Evolutionary conservation across 2,113 vertebrate species (phyloP), one percentile per base, ranked within the genome.

Genomic region (Malurus melanocephalus): DNA sequence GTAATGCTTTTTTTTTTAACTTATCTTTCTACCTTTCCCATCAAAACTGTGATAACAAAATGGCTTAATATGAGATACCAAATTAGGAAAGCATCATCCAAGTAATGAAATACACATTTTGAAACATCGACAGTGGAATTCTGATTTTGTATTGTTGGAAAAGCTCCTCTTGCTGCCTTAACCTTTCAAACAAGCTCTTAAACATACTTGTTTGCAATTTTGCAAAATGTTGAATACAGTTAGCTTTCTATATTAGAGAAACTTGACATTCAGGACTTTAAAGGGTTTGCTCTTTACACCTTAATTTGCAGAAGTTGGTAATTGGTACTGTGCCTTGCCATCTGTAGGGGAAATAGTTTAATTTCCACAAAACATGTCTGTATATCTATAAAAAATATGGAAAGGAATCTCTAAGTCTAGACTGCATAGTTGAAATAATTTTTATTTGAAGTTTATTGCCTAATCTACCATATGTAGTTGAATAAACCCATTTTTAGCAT

Each of bases 271-370:
- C 45, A 89, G 76, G 38, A 27, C 57, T 87, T 89, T 49, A 66
- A 87, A 91, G 89, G 55, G 16, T 76, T 80, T 90, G 56, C 76
- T 94, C 87, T 80, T 93, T 85, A 55, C n/a, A 55, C 26, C 40
- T 28, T 91, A 26, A 73, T 80, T 89, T 89, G 53, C 26, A 75
- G 43, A 74, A 85, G 49, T 66, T 92, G 49, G 72, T 71, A 91
- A 89, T 87, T 92, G 56, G 57, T 80, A 45, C 35, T 35, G 8
- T 80, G 43, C 80, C 68, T 87, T 80, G 26, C 85, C 77, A 83
- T 93, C 85, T 92, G 93, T 83, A 77, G 35, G 46, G 86, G 77
- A 87, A 89, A 71, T 19, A 82, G 32, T 56, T 60, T 48, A 40
- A 59, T 93, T 87, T 89, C n/a, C 49, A 62, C 69, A 76, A 87